Conservation (phyloP, 1,140 invertebrate genomes). For the Batillaria attramentaria region DNA sequence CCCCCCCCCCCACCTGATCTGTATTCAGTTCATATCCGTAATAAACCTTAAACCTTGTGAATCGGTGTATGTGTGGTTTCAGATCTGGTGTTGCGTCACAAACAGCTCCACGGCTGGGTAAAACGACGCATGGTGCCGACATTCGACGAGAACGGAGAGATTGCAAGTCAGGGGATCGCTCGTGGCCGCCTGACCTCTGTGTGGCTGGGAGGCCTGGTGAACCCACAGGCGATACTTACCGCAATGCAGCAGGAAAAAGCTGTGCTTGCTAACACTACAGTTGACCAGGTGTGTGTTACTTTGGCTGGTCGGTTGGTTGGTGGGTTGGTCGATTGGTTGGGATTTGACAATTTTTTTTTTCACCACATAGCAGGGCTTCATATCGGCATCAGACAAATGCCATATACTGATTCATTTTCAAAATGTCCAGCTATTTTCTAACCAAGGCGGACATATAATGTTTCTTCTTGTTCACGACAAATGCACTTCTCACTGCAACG, state of each 20-base stretch:
- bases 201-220: slow-evolving; percentile 69
- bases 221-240: slow-evolving; percentile 64
- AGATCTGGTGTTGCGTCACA: slow-evolving; percentile 63
- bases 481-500: too few species aligned
- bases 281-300: slow-evolving; percentile 58
- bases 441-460: too few species aligned
- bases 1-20: not conserved
- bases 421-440: too few species aligned
- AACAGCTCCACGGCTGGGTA: slow-evolving; percentile 64
- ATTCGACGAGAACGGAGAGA: slow-evolving; percentile 46
- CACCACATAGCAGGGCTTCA: too few species aligned
- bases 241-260: slow-evolving; percentile 68
- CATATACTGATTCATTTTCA: too few species aligned
- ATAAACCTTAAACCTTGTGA: not conserved
- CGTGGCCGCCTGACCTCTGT: slow-evolving; percentile 59
- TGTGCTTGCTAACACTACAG: slow-evolving; percentile 51
- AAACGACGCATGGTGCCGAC: slow-evolving; percentile 66
- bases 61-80: not conserved
- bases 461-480: too few species aligned
- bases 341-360: too few species aligned
- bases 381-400: too few species aligned
- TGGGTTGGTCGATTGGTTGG: too few species aligned
- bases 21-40: not conserved
- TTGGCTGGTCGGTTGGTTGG: too few species aligned
- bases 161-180: slow-evolving; percentile 49